These are phyloP conservation scores for Platerodrilus igneus DNA, from an alignment of 2,888 invertebrate genomes.

Conservation along the genomic window DNA sequence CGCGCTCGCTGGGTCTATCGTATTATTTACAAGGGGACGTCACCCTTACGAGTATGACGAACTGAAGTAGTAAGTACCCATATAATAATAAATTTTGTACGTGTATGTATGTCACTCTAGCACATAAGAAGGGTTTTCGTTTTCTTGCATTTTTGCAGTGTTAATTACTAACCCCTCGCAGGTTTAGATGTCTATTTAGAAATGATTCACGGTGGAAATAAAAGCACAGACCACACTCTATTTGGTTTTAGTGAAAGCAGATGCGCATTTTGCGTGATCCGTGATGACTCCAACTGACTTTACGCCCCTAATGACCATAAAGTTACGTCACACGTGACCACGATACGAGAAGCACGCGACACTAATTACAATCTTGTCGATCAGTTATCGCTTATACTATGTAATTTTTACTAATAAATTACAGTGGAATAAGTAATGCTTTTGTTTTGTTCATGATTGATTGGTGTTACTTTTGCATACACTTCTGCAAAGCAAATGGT, in stretches of 20 bases:
- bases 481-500: too few relatives aligned
- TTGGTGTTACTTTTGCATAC: too few relatives aligned
- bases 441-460: too few relatives aligned
- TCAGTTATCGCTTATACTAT: constrained; percentile 9
- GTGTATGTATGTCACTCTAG: constrained; percentile 8
- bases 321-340: constrained; percentile 28
- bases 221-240: too few relatives aligned
- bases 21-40: constrained; percentile 31
- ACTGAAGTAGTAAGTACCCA: constrained; percentile 18
- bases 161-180: too few relatives aligned
- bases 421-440: too few relatives aligned
- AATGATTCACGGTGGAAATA: too few relatives aligned
- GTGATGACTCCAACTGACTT: constrained; percentile 31
- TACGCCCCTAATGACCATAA: constrained; percentile 32
- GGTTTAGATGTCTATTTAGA: too few relatives aligned
- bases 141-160: too few relatives aligned
- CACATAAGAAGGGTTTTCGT: too few relatives aligned
- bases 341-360: constrained; percentile 13
- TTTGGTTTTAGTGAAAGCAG: constrained; percentile 28
- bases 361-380: constrained; percentile 20
- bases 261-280: constrained; percentile 30
- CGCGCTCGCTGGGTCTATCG: constrained; percentile 27
- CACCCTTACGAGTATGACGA: constrained; percentile 24
- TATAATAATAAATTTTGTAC: too few relatives aligned
- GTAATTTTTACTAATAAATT: constrained; percentile 14